Conservation (phyloP, 2,797 vertebrate species). For the Epinephelus coioides region DNA sequence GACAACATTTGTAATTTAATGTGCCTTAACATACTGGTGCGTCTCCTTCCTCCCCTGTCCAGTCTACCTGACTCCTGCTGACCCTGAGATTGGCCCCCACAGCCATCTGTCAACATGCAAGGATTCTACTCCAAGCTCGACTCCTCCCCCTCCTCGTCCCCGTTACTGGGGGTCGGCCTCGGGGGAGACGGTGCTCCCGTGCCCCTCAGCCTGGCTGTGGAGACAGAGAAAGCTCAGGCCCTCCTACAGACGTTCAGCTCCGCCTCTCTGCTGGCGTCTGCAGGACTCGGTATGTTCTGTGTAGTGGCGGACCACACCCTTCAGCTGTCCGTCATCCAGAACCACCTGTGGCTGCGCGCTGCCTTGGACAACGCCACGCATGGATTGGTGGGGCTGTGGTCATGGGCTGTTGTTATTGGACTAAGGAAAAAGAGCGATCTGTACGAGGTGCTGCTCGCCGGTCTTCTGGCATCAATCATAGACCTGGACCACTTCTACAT, state of each 20-base stretch:
- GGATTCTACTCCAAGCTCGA: constrained; percentile 86
- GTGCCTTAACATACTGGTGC: too few relatives aligned
- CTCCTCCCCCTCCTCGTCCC: constrained; percentile 73
- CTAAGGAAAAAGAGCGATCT: constrained; percentile 93
- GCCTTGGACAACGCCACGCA: constrained; percentile 92
- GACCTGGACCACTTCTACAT: constrained; percentile 96
- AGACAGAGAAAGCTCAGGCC: constrained; percentile 92
- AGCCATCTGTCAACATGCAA: constrained; percentile 78
- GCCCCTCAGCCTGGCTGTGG: constrained; percentile 89
- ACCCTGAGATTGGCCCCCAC: constrained; percentile 58
- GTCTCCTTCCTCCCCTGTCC: not conserved
- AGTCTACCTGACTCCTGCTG: constrained; percentile 66
- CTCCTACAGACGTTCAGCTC: constrained; percentile 94
- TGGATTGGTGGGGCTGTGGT: constrained; percentile 93
- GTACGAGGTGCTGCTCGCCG: constrained; percentile 93
- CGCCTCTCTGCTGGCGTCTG: constrained; percentile 91
- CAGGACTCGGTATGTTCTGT: constrained; percentile 92
- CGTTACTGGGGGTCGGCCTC: constrained; percentile 61
- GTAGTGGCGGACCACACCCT: constrained; percentile 89
- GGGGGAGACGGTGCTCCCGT: constrained; percentile 65
- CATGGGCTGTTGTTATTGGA: constrained; percentile 95
- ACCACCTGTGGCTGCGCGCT: constrained; percentile 92
- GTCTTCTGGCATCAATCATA: constrained; percentile 93
- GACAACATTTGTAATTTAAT: too few relatives aligned
- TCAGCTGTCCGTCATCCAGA: constrained; percentile 89